Percentiles rank a stretch among this genome's conserved stretches.
These are phyloP conservation scores for Temnothorax nylanderi DNA, from an alignment of 1,140 invertebrate species.

Conservation along the genomic window DNA sequence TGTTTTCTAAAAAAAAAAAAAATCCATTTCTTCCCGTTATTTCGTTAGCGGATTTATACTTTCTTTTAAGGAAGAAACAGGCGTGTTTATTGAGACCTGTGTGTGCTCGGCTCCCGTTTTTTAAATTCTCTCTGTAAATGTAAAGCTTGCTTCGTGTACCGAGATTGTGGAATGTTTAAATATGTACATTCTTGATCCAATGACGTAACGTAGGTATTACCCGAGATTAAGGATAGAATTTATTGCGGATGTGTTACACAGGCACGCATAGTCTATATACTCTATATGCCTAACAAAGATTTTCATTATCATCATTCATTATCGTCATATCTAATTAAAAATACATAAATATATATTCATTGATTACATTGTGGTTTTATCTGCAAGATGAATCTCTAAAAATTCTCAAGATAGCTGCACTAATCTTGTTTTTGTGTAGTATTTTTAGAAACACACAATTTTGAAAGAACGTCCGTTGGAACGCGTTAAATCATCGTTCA, in stretches of 20 bases:
- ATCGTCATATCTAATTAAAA: no score
- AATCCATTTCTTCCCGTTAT: not conserved
- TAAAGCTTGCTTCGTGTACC: not conserved
- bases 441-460: not conserved
- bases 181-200: slow-evolving; percentile 16
- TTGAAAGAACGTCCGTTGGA: not conserved
- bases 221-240: slow-evolving; percentile 18
- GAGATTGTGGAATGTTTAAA: slow-evolving; percentile 14
- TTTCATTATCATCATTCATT: not conserved
- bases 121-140: not conserved
- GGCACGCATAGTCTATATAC: not conserved
- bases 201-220: not conserved
- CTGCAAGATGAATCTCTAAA: not conserved
- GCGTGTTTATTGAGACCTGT: not conserved
- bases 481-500: slow-evolving; percentile 11
- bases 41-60: not conserved
- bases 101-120: not conserved
- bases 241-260: not conserved
- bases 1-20: not conserved
- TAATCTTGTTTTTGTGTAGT: not conserved
- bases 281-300: not conserved
- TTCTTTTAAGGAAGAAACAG: not conserved
- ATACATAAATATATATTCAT: no score
- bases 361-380: not conserved
- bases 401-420: slow-evolving; percentile 12